Base-by-base conservation (phyloP, 2,797 vertebrate species). In the Coluber constrictor region DNA sequence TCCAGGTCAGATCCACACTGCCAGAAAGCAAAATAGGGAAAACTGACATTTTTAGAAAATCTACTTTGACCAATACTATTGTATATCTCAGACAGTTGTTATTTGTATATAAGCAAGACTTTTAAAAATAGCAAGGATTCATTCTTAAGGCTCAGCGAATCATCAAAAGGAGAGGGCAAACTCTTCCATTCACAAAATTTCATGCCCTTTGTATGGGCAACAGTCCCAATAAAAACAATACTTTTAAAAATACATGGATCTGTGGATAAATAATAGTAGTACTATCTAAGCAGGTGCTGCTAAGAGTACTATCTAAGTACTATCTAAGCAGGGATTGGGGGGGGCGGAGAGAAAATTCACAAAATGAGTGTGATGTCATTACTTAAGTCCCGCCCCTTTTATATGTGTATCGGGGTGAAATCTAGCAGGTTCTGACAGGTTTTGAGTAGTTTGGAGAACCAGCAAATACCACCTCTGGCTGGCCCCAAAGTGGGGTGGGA, bases 1-100 rank as follows among this genome's bases (percentile, higher is more conserved):
- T 98, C 99, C 99, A 99, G 0, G 99, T 99, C 96, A 99, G 97
- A 95, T 98, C 97, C 29, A 98, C 97, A 95, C 99, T 99, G 96
- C 37, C 79, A 66, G 91, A 90, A 0, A 83, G 55, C 54, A 94
- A 90, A 10, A 90, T 0, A 25, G 57, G 61, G 74, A 94, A 63
- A 18, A 47, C 37, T n/a, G 37, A 87, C 93, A 51, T 25, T 29
- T 43, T 56, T 60, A 88, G 25, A 90, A 88, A 93, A 54, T 61
- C 7, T 86, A 20, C 16, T 63, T n/a, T 43, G 55, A 16, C 18
- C 86, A 54, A 55, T 51, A 15, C 2, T 7, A 37, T 54, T 56
- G 13, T 5, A 47, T 23, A 79, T 18, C 23, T 20, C 29, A 86
- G 23, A 55, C 20, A 63, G 23, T 25, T 29, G 2, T 54, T 32